Evolutionary conservation across 2,888 invertebrate genomes (phyloP).

Genomic region (Leptopilina myrica): DNA sequence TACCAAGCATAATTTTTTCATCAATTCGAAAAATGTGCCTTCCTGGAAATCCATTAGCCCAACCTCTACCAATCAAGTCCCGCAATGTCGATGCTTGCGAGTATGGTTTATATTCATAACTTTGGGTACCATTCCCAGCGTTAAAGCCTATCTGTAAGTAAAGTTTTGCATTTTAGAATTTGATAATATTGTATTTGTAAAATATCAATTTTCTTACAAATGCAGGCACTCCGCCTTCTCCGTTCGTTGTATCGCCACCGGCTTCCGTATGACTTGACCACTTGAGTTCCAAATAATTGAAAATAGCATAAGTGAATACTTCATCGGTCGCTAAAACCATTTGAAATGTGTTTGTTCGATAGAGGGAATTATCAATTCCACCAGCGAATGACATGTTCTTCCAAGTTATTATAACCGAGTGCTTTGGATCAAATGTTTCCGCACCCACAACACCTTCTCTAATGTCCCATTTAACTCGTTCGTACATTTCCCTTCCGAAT

Average conservation of each 20-base stretch:
- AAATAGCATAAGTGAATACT: slow-evolving; percentile 95
- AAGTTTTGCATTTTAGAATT: too few species aligned
- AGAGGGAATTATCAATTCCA: slow-evolving; percentile 88
- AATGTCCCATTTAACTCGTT: slow-evolving; percentile 92
- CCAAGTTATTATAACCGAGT: slow-evolving; percentile 95
- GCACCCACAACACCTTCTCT: slow-evolving; percentile 94
- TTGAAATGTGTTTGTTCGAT: slow-evolving; percentile 97
- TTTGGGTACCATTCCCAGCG: slow-evolving; percentile 94
- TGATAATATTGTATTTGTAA: too few species aligned
- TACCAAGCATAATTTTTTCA: slow-evolving; percentile 94
- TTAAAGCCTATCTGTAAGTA: slow-evolving; percentile 96
- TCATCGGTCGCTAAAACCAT: slow-evolving; percentile 94
- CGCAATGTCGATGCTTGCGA: slow-evolving; percentile 91
- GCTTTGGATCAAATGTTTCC: slow-evolving; percentile 93
- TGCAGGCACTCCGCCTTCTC: slow-evolving; percentile 92
- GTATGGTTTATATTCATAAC: slow-evolving; percentile 93
- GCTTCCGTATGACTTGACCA: slow-evolving; percentile 96
- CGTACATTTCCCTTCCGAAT: slow-evolving; percentile 90
- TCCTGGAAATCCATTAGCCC: slow-evolving; percentile 92
- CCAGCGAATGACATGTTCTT: slow-evolving; percentile 96
- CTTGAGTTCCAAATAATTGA: slow-evolving; percentile 93
- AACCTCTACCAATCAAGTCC: slow-evolving; percentile 90
- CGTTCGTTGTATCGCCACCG: slow-evolving; percentile 90
- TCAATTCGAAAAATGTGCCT: slow-evolving; percentile 96
- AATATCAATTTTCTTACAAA: slow-evolving; percentile 84